Percentiles rank a stretch among this genome's conserved stretches.
Evolutionary conservation across 2,888 invertebrate species (phyloP).

Genomic region (Melitaea athalia): DNA sequence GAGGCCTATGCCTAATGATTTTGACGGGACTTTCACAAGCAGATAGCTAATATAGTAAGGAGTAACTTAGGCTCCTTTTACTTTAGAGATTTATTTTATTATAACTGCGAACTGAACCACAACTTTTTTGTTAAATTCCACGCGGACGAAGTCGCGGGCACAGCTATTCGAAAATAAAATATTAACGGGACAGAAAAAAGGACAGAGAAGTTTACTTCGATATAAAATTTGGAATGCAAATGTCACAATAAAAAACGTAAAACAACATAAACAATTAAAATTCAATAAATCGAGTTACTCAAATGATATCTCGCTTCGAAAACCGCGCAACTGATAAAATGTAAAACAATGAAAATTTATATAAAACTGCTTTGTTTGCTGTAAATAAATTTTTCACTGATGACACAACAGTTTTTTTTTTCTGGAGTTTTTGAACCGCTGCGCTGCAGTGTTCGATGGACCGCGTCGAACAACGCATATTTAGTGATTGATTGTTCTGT

Average conservation of each 20-base stretch:
- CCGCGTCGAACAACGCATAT: slow-evolving; percentile 25
- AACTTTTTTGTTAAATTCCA: too few relatives aligned
- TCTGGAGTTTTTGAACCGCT: slow-evolving; percentile 3
- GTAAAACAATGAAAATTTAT: slow-evolving; percentile 12
- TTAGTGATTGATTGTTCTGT: slow-evolving; percentile 29
- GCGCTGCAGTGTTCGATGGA: slow-evolving; percentile 16
- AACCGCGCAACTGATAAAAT: slow-evolving; percentile 9
- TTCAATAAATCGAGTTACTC: neutral
- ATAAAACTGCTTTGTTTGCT: slow-evolving; percentile 11
- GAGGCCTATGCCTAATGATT: too few relatives aligned
- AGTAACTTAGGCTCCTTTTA: too few relatives aligned
- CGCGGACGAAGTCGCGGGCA: too few relatives aligned
- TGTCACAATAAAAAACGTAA: neutral
- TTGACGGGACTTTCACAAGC: too few relatives aligned
- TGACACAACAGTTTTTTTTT: slow-evolving; percentile 23
- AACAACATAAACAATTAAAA: slow-evolving; percentile 2
- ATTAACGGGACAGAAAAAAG: too few relatives aligned
- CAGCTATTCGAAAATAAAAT: too few relatives aligned
- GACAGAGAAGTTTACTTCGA: neutral
- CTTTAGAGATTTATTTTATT: too few relatives aligned
- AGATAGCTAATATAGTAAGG: too few relatives aligned
- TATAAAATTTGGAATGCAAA: neutral
- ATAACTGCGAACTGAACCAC: too few relatives aligned
- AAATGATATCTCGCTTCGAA: slow-evolving; percentile 2
- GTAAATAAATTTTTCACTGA: slow-evolving; percentile 28